Evolutionary conservation across 2,888 invertebrate genomes (phyloP), one percentile per base, ranked within the genome.

Genomic region (Mamestra brassicae): DNA sequence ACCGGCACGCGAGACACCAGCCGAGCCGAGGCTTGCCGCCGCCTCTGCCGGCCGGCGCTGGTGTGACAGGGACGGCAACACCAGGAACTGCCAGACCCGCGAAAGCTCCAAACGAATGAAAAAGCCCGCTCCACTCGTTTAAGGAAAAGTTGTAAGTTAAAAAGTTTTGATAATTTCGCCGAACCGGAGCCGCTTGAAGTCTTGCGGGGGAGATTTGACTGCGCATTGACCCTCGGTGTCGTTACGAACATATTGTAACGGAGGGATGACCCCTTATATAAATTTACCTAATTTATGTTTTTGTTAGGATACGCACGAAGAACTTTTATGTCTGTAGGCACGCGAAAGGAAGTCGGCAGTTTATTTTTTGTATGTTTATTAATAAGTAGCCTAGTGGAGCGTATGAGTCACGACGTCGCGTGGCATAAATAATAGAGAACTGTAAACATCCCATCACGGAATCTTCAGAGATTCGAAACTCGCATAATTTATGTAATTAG

Each of bases 271-370:
- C 95, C 93, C 94, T 92, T 93, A 94, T 94, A 94, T 96, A 94
- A 95, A 95, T 96, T 95, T 94, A 93, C 94, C 93, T 95, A 96
- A 96, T 96, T 96, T 96, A 96, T 95, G 95, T 94, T 95, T 95
- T 94, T 92, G 94, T 95, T 93, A 92, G 94, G 94, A 94, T 95
- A 96, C 95, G 95, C 96, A 96, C 92, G 95, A 94, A 93, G 90
- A 95, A 94, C 91, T 96, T 96, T 96, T 96, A 96, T 96, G 95
- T 94, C 90, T 89, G 88, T 91, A 89, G 89, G 91, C 96, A 96
- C 96, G 96, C 96, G 89, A 96, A 94, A 95, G 95, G 95, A 96
- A 95, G 94, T 95, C 86, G 87, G 90, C 89, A 92, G 93, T 94
- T 94, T 93, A 92, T 92, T 93, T 92, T 91, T 93, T 92, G 89